Evolutionary conservation across 35 echinoderm and acorn worm species (phyloP), one percentile per base, ranked within the genome.

Genomic region (Patiria miniata): DNA sequence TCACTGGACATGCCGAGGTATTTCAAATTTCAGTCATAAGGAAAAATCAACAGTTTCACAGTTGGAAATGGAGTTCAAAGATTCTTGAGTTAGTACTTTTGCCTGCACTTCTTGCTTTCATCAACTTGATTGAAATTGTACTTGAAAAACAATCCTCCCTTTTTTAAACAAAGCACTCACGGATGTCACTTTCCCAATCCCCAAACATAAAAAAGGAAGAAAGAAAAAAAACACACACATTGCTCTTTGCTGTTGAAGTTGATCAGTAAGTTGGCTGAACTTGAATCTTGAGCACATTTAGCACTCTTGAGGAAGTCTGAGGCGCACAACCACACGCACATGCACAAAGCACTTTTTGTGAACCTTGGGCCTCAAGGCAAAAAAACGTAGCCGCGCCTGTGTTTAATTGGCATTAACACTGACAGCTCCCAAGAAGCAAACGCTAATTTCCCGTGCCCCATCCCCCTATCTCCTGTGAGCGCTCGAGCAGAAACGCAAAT

Each of bases 371-470:
- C 65, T 73, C 10, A 69, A 73, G 65, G 65, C 65, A 73, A 73
- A 73, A 47, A 4, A 12, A 6, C 26, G 34, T 30, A 26, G 65
- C 65, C 65, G 26, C 29, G 65, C 65, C 65, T 73, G 65, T 73
- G 65, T 73, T 73, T 73, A 73, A 73, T 73, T 73, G 65, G 65
- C 65, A 73, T 73, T 73, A 73, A 73, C 65, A 73, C 65, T 73
- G 65, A 73, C 65, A 73, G 65, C 34, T 73, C 65, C 65, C 23
- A 34, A 73, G 65, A 73, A 73, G 65, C 23, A 73, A 73, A 73
- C 21, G 65, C 65, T 34, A 73, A 73, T 73, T 73, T 73, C 65
- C 65, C 34, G 29, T 73, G 34, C 65, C 2, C 65, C 65, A 73
- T 26, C 65, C 65, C 42, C 65, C 65, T 60, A 73, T 73, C 65